phyloP scores from a whole-genome alignment of 2,797 vertebrate species.

The Chelon auratus region DNA sequence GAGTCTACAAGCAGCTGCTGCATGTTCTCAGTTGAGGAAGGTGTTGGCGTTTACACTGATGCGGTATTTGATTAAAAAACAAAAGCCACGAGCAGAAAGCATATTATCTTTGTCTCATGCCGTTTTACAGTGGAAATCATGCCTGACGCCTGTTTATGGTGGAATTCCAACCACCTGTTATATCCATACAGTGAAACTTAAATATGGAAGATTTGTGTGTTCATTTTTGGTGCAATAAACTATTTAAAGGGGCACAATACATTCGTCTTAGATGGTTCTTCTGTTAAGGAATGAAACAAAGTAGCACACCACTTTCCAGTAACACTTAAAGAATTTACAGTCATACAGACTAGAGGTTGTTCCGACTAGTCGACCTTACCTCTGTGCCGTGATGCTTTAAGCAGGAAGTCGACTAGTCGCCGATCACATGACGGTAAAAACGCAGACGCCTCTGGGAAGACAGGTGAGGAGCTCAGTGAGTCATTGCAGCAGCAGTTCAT shows the following conservation, averaged over 20 bases:
- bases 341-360: no score
- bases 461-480: no score
- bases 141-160: neutral
- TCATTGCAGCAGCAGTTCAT: no score
- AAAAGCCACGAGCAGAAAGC: slow-evolving; percentile 21
- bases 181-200: neutral
- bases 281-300: neutral
- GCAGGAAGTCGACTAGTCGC: no score
- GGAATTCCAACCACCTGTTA: neutral
- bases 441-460: no score
- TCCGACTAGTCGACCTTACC: no score
- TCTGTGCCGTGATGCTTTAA: no score
- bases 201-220: neutral
- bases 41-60: slow-evolving; percentile 26
- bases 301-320: neutral
- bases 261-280: neutral
- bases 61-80: slow-evolving; percentile 31
- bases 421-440: no score
- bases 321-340: no score
- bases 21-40: slow-evolving; percentile 31
- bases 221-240: no score
- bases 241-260: no score
- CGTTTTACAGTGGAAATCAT: slow-evolving; percentile 16
- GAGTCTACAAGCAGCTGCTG: slow-evolving; percentile 46
- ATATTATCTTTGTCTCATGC: slow-evolving; percentile 14